Evolutionary conservation across 2,888 invertebrate genomes (phyloP).

Genomic region (Limnephilus auricula): DNA sequence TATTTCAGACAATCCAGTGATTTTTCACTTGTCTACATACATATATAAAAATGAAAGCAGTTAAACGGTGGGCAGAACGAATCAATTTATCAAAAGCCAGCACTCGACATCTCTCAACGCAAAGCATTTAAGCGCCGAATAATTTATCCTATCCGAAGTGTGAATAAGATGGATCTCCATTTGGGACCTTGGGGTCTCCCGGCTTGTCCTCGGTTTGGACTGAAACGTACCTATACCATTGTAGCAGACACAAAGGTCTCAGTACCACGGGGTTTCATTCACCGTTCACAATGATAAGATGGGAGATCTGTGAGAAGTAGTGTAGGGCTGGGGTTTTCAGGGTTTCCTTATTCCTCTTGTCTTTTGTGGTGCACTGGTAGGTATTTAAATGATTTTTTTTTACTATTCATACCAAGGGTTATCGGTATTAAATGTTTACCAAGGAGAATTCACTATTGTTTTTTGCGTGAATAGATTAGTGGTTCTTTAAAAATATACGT

Average conservation of each 20-base stretch:
- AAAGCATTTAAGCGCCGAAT: neutral
- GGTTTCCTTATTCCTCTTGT: neutral
- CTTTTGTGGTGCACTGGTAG: neutral
- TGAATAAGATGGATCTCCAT: conserved; percentile 2
- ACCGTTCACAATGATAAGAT: neutral
- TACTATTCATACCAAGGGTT: too few species aligned
- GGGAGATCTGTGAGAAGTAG: neutral
- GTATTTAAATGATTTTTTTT: neutral
- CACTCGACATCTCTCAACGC: neutral
- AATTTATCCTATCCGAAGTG: neutral
- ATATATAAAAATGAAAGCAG: neutral
- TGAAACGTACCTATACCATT: neutral
- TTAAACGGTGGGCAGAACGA: neutral
- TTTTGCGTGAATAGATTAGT: neutral
- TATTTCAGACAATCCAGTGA: too few species aligned
- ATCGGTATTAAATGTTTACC: neutral
- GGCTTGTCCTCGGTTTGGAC: neutral
- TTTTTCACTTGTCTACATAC: neutral
- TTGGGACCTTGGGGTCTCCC: neutral
- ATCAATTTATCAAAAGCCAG: neutral
- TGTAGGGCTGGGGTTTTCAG: neutral
- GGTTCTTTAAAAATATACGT: neutral
- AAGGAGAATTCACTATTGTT: neutral
- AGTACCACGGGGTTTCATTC: neutral
- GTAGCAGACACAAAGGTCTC: neutral